Evolutionary conservation across 2,888 invertebrate genomes (phyloP).

Genomic region (Chrysodeixis includens): DNA sequence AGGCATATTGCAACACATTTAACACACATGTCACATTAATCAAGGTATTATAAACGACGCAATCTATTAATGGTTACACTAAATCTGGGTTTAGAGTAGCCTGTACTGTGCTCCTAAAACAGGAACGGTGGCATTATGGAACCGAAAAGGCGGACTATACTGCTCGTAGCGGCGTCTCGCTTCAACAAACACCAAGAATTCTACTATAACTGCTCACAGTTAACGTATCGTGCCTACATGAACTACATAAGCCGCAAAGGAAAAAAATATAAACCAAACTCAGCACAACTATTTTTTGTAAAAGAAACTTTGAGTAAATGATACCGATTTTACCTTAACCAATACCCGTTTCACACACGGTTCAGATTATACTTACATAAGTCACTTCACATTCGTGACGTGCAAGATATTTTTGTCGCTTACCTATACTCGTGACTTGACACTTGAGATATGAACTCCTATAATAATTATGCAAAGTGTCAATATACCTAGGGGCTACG

Average conservation of each 20-base stretch:
- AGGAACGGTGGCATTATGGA: no score
- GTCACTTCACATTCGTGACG: slow-evolving; percentile 4
- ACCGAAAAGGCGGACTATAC: no score
- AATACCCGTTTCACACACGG: not conserved
- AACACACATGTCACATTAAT: not conserved
- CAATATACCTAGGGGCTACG: not conserved
- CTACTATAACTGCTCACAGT: no score
- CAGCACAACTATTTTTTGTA: not conserved
- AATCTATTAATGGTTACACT: not conserved
- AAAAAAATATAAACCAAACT: not conserved
- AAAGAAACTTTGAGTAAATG: not conserved
- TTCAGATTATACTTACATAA: slow-evolving; percentile 3
- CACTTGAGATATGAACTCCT: not conserved
- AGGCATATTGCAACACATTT: not conserved
- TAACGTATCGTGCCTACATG: no score
- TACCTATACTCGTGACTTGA: slow-evolving; percentile 1
- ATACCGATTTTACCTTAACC: not conserved
- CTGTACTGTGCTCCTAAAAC: no score
- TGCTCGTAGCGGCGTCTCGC: no score
- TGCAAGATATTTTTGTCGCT: not conserved
- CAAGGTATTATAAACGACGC: not conserved
- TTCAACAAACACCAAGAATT: no score
- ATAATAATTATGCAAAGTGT: not conserved
- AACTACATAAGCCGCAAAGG: no score
- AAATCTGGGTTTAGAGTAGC: no score